Evolutionary conservation across 2,113 vertebrate genomes (phyloP).

Genomic region (Chaenogobius annularis): DNA sequence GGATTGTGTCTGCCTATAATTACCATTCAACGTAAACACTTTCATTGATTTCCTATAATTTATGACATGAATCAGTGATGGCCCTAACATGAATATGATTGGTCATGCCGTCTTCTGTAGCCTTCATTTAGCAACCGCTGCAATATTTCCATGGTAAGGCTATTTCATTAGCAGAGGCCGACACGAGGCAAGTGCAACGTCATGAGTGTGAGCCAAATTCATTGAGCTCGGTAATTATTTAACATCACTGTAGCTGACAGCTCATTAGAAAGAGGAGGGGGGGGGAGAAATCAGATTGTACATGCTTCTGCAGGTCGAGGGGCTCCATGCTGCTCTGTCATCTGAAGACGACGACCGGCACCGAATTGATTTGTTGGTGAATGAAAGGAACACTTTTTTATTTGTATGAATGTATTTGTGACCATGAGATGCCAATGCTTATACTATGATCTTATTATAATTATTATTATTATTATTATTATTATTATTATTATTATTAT

Average conservation of each 20-base stretch:
- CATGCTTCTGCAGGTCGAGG: neutral
- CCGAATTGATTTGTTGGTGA: no score
- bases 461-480: no score
- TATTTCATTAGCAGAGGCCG: conserved; percentile 16
- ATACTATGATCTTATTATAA: no score
- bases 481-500: no score
- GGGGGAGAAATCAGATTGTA: conserved; percentile 31
- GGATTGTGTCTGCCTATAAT: neutral
- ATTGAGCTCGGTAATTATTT: conserved; percentile 46
- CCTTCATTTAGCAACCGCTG: conserved; percentile 11
- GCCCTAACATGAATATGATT: neutral
- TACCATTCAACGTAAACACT: neutral
- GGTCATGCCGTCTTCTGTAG: neutral
- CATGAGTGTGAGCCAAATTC: conserved; percentile 27
- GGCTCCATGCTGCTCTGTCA: neutral
- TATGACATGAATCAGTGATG: neutral
- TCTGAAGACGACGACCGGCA: neutral
- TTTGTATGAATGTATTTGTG: neutral
- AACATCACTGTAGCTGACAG: conserved; percentile 43
- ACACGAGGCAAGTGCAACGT: conserved; percentile 19
- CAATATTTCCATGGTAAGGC: conserved; percentile 17
- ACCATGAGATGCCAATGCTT: neutral
- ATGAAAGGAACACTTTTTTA: neutral
- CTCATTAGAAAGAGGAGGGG: conserved; percentile 40
- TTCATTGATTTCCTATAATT: conserved; percentile 4